phyloP scores from a whole-genome alignment of 2,113 vertebrate species.

The Limanda limanda region DNA sequence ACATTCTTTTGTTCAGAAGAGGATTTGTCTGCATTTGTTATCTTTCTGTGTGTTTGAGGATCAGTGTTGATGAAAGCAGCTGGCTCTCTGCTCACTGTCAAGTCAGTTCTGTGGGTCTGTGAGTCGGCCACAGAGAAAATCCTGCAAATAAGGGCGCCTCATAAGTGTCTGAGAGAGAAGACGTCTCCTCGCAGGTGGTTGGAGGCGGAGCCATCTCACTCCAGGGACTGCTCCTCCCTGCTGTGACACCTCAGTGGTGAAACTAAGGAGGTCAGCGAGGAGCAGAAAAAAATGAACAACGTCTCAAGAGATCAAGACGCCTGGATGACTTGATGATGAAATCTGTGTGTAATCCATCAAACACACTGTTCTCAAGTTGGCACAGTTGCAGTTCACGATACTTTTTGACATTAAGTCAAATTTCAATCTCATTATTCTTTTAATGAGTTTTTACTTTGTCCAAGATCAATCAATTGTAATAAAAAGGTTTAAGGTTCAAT shows the following conservation, averaged over 20 bases:
- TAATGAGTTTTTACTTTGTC: no score
- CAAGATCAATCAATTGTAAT: neutral
- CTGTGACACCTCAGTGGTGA: neutral
- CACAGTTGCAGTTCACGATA: neutral
- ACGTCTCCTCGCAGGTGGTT: neutral
- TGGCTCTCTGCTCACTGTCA: slow-evolving; percentile 24
- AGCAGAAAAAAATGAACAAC: neutral
- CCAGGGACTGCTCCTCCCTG: slow-evolving; percentile 1
- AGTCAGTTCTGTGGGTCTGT: neutral
- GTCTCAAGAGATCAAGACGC: neutral
- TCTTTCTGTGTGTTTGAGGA: slow-evolving; percentile 27
- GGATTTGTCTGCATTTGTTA: slow-evolving; percentile 30
- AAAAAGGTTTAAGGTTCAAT: neutral
- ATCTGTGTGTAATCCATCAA: neutral
- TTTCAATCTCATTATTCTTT: no score
- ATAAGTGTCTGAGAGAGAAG: slow-evolving; percentile 23
- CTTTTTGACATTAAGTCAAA: neutral
- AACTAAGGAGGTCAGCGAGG: slow-evolving; percentile 7
- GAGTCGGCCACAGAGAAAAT: slow-evolving; percentile 32
- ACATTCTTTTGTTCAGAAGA: slow-evolving; percentile 15
- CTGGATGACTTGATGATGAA: neutral
- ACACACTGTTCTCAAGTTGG: neutral
- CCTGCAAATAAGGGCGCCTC: slow-evolving; percentile 13
- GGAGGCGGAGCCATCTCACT: slow-evolving; percentile 12
- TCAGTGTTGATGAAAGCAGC: slow-evolving; percentile 41